These are phyloP conservation scores for Empis stercorea DNA, from an alignment of 2,888 invertebrate species.

Conservation along the genomic window DNA sequence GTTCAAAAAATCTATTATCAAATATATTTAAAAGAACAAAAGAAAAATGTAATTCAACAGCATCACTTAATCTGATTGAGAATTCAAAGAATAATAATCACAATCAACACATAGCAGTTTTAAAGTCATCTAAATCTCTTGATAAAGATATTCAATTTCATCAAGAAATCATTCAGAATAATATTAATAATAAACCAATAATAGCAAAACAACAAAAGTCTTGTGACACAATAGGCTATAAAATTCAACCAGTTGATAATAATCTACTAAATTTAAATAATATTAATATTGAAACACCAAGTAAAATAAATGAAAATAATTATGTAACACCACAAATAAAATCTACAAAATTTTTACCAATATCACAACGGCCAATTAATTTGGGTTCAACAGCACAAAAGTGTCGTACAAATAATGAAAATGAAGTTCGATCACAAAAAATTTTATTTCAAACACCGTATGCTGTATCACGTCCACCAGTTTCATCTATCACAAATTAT, in stretches of 20 bases:
- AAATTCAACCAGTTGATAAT: background rate
- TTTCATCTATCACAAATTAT: conserved; percentile 20
- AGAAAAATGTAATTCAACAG: background rate
- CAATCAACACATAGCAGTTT: too few relatives aligned
- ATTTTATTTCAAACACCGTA: conserved; percentile 35
- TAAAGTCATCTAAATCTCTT: too few relatives aligned
- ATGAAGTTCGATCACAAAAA: conserved; percentile 32
- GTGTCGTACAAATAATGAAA: conserved; percentile 20
- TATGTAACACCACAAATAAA: conserved; percentile 31
- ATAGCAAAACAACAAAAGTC: background rate
- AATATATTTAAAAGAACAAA: too few relatives aligned
- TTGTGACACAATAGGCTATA: background rate
- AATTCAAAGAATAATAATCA: too few relatives aligned
- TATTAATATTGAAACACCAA: conserved; percentile 20
- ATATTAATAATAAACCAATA: background rate
- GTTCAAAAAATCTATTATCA: too few relatives aligned
- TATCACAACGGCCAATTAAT: conserved; percentile 9
- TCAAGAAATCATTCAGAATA: too few relatives aligned
- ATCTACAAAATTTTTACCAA: conserved; percentile 14
- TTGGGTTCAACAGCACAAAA: conserved; percentile 5
- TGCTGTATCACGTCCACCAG: conserved; percentile 26
- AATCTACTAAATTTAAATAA: conserved; percentile 21
- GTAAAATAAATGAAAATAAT: conserved; percentile 20
- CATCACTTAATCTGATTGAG: background rate
- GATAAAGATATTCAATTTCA: too few relatives aligned